Evolutionary conservation across 1,140 invertebrate species (phyloP).

Genomic region (Neelides sp.): DNA sequence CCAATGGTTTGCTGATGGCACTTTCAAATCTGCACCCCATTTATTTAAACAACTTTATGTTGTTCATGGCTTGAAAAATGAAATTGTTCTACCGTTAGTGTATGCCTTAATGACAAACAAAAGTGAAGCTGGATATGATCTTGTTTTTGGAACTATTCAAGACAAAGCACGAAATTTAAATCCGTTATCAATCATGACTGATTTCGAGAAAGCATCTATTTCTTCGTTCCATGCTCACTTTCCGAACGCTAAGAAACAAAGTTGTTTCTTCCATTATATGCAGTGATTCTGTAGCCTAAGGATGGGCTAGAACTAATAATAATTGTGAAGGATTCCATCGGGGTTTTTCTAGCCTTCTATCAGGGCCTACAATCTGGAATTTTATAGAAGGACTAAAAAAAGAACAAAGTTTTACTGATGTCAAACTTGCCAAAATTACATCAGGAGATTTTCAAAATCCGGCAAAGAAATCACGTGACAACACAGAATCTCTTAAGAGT

Average conservation of each 20-base stretch:
- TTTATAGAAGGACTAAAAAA: too few species aligned
- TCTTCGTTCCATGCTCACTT: not conserved
- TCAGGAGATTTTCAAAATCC: too few species aligned
- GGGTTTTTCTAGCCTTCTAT: conserved; percentile 2
- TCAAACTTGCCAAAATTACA: too few species aligned
- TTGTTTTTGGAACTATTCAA: not conserved
- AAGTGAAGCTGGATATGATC: not conserved
- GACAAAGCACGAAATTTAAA: not conserved
- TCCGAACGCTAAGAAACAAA: not conserved
- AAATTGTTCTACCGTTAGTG: conserved; percentile 9
- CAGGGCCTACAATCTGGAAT: too few species aligned
- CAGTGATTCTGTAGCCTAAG: not conserved
- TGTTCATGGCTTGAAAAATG: too few species aligned
- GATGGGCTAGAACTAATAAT: conserved; percentile 8
- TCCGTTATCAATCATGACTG: not conserved
- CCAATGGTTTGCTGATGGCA: too few species aligned
- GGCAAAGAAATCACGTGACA: too few species aligned
- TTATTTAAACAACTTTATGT: too few species aligned
- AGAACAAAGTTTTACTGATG: too few species aligned
- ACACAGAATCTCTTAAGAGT: conserved; percentile 5
- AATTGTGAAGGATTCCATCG: conserved; percentile 9
- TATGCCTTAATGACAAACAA: conserved; percentile 14
- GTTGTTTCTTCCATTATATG: conserved; percentile 3
- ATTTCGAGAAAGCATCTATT: not conserved
- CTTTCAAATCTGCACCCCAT: too few species aligned